phyloP scores from a whole-genome alignment of 2,113 vertebrate genomes.

The Orientallactaga bullata region DNA sequence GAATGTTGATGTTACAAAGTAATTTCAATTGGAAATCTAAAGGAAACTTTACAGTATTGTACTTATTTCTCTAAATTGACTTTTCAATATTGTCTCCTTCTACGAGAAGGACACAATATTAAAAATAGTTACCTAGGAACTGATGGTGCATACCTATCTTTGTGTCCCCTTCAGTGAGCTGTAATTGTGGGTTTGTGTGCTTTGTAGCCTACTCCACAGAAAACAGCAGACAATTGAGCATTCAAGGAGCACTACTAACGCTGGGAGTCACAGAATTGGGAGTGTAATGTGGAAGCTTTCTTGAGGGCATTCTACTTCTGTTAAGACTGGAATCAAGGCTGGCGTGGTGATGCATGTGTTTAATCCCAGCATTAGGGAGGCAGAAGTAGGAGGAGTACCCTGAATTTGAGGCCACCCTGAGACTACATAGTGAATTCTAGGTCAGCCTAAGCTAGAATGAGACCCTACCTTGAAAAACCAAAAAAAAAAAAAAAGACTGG shows the following conservation, averaged over 20 bases:
- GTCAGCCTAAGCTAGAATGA: too few species aligned
- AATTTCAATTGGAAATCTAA: conserved; percentile 44
- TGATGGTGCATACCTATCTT: conserved; percentile 81
- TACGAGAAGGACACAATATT: not conserved
- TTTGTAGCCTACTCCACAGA: conserved; percentile 87
- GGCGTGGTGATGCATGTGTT: not conserved
- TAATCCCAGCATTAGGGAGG: too few species aligned
- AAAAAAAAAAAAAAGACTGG: too few species aligned
- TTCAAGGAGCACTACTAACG: conserved; percentile 83
- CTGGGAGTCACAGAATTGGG: conserved; percentile 79
- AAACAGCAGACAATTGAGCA: conserved; percentile 91
- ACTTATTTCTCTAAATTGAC: conserved; percentile 9
- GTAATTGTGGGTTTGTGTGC: conserved; percentile 82
- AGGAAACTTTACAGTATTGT: conserved; percentile 22
- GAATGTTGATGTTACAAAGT: conserved; percentile 38
- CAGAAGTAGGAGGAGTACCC: too few species aligned
- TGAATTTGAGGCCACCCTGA: too few species aligned
- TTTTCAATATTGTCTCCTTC: conserved; percentile 26
- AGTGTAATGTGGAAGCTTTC: conserved; percentile 85
- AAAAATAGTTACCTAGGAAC: conserved; percentile 55
- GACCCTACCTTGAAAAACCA: too few species aligned
- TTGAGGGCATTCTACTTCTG: conserved; percentile 92
- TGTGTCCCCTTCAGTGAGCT: conserved; percentile 85
- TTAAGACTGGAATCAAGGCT: conserved; percentile 89
- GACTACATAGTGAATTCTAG: too few species aligned